Percentiles rank a stretch among this genome's conserved stretches.
These are phyloP conservation scores for Coptotermes formosanus DNA, from an alignment of 1,140 invertebrate species.

Conservation along the genomic window DNA sequence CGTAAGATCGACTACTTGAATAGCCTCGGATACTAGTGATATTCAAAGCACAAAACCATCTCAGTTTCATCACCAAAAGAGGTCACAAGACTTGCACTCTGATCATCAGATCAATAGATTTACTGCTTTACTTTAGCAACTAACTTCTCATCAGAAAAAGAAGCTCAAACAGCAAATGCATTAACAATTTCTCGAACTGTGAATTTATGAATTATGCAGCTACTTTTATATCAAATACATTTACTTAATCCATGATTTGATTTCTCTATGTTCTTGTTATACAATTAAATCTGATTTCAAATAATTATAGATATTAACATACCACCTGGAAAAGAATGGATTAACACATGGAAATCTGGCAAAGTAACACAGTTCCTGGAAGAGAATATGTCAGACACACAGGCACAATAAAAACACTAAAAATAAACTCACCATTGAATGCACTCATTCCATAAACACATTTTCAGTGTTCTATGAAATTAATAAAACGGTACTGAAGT, in stretches of 20 bases:
- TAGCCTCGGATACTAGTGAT: constrained; percentile 14
- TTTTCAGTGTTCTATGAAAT: too few species aligned
- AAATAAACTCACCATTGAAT: neutral
- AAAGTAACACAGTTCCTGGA: neutral
- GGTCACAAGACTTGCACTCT: neutral
- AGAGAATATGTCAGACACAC: neutral
- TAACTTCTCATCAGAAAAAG: neutral
- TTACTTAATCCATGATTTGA: constrained; percentile 4
- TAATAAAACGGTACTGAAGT: too few species aligned
- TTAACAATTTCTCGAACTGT: neutral
- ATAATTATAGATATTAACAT: constrained; percentile 14
- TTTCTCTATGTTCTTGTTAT: neutral
- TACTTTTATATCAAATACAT: neutral
- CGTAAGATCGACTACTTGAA: constrained; percentile 9
- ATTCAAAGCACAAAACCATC: neutral
- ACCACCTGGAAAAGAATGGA: constrained; percentile 21
- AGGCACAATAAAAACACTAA: neutral
- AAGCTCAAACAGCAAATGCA: neutral
- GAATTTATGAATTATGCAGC: neutral
- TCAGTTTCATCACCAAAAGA: neutral
- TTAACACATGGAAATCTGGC: constrained; percentile 16
- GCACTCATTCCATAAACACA: too few species aligned
- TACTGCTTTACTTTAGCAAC: neutral
- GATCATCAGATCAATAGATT: neutral
- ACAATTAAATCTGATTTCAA: constrained; percentile 2